Evolutionary conservation across 2,113 vertebrate species (phyloP).

Genomic region (Clarias magur): DNA sequence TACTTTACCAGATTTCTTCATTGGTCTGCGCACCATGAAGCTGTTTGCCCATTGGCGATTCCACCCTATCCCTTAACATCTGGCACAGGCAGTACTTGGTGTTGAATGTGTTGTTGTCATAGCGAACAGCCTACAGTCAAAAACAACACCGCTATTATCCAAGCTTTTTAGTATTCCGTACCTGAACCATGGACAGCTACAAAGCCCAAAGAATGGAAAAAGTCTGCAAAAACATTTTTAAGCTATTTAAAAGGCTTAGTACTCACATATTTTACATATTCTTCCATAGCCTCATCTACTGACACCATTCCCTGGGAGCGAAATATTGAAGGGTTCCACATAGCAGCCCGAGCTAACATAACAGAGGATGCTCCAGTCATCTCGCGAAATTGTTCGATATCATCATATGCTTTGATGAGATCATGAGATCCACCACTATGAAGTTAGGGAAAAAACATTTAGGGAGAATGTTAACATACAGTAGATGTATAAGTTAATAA

Average conservation of each 20-base stretch:
- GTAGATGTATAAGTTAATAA: neutral
- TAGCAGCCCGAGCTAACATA: constrained; percentile 93
- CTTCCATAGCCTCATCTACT: constrained; percentile 85
- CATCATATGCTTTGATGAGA: constrained; percentile 78
- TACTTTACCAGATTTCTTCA: constrained; percentile 86
- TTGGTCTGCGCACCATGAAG: constrained; percentile 88
- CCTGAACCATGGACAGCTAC: neutral
- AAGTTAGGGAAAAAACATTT: neutral
- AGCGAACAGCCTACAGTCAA: constrained; percentile 81
- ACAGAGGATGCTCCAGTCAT: constrained; percentile 83
- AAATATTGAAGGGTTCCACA: constrained; percentile 97
- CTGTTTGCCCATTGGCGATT: constrained; percentile 85
- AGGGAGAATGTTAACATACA: neutral
- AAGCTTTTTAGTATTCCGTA: neutral
- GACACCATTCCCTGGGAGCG: constrained; percentile 76
- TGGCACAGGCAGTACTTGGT: constrained; percentile 97
- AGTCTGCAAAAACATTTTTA: neutral
- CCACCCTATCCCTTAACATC: constrained; percentile 91
- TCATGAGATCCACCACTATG: constrained; percentile 92
- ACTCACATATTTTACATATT: constrained; percentile 90
- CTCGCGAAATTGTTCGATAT: constrained; percentile 81
- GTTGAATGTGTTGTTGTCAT: constrained; percentile 92
- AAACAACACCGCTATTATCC: neutral
- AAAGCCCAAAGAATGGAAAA: neutral
- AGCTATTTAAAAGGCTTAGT: neutral